Conservation (phyloP, 2,113 vertebrate genomes). For the Lethenteron reissneri region DNA sequence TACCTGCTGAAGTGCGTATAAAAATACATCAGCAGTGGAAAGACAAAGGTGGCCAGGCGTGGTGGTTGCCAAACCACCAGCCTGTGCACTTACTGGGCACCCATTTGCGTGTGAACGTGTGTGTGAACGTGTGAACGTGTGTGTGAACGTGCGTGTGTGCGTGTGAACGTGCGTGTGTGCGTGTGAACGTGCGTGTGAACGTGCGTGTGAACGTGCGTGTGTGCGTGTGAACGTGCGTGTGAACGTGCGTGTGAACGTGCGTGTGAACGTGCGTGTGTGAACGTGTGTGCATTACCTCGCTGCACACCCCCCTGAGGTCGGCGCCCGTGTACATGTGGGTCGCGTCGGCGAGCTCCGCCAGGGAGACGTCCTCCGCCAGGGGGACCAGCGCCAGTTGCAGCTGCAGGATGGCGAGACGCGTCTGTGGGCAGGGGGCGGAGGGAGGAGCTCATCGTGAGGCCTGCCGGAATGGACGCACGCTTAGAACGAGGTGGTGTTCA, state of each 20-base stretch:
- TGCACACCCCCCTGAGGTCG: conserved; percentile 63
- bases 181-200: neutral
- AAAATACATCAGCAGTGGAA: too few species aligned
- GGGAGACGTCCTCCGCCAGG: conserved; percentile 24
- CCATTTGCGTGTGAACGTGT: neutral
- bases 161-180: neutral
- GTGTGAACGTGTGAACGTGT: neutral
- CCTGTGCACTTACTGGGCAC: too few species aligned
- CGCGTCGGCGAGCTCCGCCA: conserved; percentile 41
- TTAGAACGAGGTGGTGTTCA: too few species aligned
- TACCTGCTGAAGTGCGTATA: too few species aligned
- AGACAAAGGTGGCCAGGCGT: too few species aligned
- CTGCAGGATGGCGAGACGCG: neutral
- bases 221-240: neutral
- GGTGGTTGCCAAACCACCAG: too few species aligned
- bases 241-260: neutral
- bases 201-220: neutral
- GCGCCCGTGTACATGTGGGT: conserved; percentile 68
- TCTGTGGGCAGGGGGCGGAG: neutral
- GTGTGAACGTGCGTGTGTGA: neutral
- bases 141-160: neutral
- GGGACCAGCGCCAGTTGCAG: conserved; percentile 28
- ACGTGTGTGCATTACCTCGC: conserved; percentile 26
- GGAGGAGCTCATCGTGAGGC: too few species aligned
- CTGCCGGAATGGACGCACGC: too few species aligned